A percentile compares a stretch with the other conserved stretches of the same genome.
These are phyloP conservation scores for Sinella curviseta DNA, from an alignment of 1,140 invertebrate species.

Conservation along the genomic window DNA sequence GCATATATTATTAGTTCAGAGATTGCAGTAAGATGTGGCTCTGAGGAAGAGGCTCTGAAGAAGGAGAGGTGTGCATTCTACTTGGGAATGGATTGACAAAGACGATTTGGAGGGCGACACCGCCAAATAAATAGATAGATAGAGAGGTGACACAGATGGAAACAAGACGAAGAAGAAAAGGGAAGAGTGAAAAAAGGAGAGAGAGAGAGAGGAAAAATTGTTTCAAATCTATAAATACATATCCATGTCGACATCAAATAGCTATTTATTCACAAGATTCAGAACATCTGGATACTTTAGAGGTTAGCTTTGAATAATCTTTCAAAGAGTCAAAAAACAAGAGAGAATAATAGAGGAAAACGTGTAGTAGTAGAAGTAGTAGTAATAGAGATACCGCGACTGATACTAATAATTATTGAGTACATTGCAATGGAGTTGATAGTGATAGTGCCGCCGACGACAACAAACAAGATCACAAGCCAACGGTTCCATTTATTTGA, in stretches of 20 bases:
- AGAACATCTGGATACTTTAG: slow-evolving; percentile 46
- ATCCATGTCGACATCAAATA: slow-evolving; percentile 49
- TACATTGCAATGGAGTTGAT: not conserved
- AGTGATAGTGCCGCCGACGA: not conserved
- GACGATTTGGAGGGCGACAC: slow-evolving; percentile 12
- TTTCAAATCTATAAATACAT: slow-evolving; percentile 50
- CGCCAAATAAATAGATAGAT: not conserved
- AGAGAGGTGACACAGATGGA: slow-evolving; percentile 16
- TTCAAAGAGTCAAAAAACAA: not conserved
- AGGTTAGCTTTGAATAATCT: slow-evolving; percentile 19
- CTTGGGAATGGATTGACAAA: slow-evolving; percentile 16
- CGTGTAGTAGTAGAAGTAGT: not conserved
- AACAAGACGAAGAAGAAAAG: not conserved
- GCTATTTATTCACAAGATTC: slow-evolving; percentile 45
- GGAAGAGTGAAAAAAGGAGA: slow-evolving; percentile 14
- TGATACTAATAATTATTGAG: not conserved
- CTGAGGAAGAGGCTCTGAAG: not conserved
- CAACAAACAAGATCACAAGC: slow-evolving; percentile 1
- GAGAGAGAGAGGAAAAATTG: slow-evolving; percentile 41
- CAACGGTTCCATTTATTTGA: slow-evolving; percentile 23
- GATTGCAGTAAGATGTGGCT: not conserved
- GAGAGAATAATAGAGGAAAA: slow-evolving; percentile 46
- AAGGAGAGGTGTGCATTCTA: not conserved
- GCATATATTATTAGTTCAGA: not conserved
- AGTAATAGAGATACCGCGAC: not conserved